Base-by-base conservation (phyloP, 1,140 invertebrate species). In the Parapsyche elsis region DNA sequence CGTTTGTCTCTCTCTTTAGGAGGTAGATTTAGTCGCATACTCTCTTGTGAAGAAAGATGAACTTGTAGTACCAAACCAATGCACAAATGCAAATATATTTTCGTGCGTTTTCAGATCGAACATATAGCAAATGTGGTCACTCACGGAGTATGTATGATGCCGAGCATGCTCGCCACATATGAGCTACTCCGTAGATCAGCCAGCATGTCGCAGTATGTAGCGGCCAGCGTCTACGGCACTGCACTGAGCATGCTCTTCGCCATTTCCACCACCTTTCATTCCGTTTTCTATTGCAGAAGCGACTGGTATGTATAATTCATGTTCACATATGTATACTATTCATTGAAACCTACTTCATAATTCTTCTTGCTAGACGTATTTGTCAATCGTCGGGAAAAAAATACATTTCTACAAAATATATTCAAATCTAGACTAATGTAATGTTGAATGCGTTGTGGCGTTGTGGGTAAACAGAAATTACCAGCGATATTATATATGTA, bases 61-160 rank as follows among this genome's bases (percentile, higher is more conserved):
- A n/a, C n/a, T n/a, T n/a, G 19, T 21, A 10, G 1, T 61, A 21
- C 10, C n/a, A 61, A 7, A 21, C 19, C n/a, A 61, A 61, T 21
- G 19, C n/a, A 21, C 2, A 16, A 4, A 61, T 61, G n/a, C 5
- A 61, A 7, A 61, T 19, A 5, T 2, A 23, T 10, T 21, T 21
- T 61, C 19, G n/a, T 14, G 5, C 4, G 7, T 9, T 61, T 67
- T 67, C 87, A 94, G 88, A 91, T 97, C 74, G 96, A 98, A 87
- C 96, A 98, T 87, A 88, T 97, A 81, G 96, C 96, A 9, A 98
- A 98, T 88, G 93, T 98, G 57, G 89, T 96, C 80, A 97, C 96
- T 26, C 96, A 98, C 89, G 96, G 94, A 61, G 92, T 97, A 80
- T 96, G 95, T 91, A 92, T 96, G 38, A 87, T 95, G 79, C 96